Conservation (phyloP, 2,113 vertebrate genomes). For the Podocnemis expansa region DNA sequence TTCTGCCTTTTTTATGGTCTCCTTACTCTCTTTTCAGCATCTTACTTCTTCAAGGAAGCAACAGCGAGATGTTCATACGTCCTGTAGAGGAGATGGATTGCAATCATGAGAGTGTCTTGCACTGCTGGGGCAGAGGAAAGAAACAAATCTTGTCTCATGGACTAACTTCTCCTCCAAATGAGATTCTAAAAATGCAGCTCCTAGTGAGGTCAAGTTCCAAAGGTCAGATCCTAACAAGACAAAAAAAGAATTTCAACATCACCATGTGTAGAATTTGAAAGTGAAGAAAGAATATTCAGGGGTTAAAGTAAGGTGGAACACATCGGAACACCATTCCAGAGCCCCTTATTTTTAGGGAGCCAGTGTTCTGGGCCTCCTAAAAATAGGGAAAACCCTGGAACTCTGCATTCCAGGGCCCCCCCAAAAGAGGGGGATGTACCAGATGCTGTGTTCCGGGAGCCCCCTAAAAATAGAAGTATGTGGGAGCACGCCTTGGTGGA, state of each 20-base stretch:
- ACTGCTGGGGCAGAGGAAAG: not conserved
- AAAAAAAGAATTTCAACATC: not conserved
- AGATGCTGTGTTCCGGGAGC: too few relatives aligned
- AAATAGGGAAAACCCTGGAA: too few relatives aligned
- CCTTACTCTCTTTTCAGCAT: not conserved
- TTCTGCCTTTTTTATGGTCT: not conserved
- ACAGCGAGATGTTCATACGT: fast-evolving
- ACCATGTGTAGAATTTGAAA: not conserved
- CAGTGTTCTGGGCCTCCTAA: too few relatives aligned
- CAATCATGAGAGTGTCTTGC: not conserved
- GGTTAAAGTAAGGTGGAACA: too few relatives aligned
- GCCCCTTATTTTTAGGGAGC: too few relatives aligned
- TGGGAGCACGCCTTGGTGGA: too few relatives aligned
- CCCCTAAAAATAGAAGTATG: too few relatives aligned
- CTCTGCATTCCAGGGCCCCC: too few relatives aligned
- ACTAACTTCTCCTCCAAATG: not conserved
- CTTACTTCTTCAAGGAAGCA: not conserved
- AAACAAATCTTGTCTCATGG: not conserved
- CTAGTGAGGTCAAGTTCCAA: not conserved
- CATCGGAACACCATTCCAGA: too few relatives aligned
- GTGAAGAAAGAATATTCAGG: not conserved
- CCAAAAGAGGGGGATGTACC: too few relatives aligned
- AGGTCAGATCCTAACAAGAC: not conserved
- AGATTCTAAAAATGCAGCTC: not conserved
- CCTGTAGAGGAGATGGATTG: not conserved